Evolutionary conservation across 2,797 vertebrate species (phyloP), one percentile per base, ranked within the genome.

Genomic region (Prunella strophiata): DNA sequence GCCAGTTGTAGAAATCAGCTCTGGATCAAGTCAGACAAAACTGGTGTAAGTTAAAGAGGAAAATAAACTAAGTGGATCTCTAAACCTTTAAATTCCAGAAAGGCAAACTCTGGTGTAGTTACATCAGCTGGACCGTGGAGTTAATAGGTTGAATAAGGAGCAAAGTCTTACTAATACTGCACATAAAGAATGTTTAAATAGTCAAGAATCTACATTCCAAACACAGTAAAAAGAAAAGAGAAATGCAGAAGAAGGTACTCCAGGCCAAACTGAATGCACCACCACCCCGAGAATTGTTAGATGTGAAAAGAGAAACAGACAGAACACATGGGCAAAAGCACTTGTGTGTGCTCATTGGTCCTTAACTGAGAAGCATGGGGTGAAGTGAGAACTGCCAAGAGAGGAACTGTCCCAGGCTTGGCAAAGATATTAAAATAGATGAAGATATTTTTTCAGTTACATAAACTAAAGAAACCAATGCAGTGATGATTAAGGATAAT

Each of bases 11-110:
- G 32, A 91, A 91, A 17, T 72, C 54, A 57, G 26, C 36, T 75
- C 50, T 58, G 16, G 29, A 89, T 42, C 27, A 80, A 77, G 20
- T 61, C 34, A 87, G 59, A 85, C 40, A 80, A 89, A 89, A 88
- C 3, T 36, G 15, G 65, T 71, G 29, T 29, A 59, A 62, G 27
- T 48, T 61, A 71, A 78, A 71, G 2, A 40, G 48, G 50, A 65
- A 21, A 88, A 66, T 38, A 83, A 85, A 77, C 57, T 17, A 71
- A 76, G 40, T 29, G 30, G 36, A 32, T 65, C 20, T 86, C 34
- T 45, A 74, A 88, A 86, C 11, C 7, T 57, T 81, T 63, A 38
- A 6, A 11, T 80, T 83, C 77, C 55, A 85, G 51, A 87, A 81
- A 36, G 43, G 3, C 40, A 82, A 40, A 82, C n/a, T 63, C 38